phyloP scores from a whole-genome alignment of 2,113 vertebrate genomes.

The Anser brachyrhynchus region DNA sequence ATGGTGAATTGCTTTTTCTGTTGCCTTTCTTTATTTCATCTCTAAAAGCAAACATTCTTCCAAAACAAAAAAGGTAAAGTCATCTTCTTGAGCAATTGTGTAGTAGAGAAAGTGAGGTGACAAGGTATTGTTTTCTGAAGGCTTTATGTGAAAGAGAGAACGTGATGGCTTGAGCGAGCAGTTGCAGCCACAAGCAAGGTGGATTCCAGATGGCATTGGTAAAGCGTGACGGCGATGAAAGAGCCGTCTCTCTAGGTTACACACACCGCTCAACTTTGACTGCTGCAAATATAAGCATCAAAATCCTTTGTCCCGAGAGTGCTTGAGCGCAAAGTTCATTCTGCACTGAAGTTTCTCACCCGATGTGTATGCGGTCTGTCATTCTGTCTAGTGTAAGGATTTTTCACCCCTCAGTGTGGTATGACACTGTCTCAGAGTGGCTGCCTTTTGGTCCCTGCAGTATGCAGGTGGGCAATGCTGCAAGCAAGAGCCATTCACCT shows the following conservation, averaged over 20 bases:
- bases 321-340: neutral
- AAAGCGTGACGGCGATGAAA: neutral
- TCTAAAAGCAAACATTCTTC: neutral
- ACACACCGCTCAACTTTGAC: neutral
- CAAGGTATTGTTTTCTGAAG: neutral
- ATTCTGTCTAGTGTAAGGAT: neutral
- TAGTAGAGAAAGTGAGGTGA: neutral
- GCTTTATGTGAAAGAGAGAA: neutral
- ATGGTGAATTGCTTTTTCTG: neutral
- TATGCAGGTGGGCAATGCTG: no score
- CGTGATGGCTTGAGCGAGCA: neutral
- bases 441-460: no score
- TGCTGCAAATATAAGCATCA: neutral
- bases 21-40: neutral
- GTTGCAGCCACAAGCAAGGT: neutral
- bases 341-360: neutral
- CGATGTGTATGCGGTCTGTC: fast-evolving
- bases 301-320: neutral
- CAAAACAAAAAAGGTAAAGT: neutral
- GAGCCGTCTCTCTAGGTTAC: neutral
- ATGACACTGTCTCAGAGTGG: no score
- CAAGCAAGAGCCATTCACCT: no score
- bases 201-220: neutral
- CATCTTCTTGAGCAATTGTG: neutral
- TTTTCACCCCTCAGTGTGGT: no score